Percentiles rank a stretch among this genome's conserved stretches.
These are phyloP conservation scores for Pandemis corylana DNA, from an alignment of 2,888 invertebrate genomes.

Conservation along the genomic window DNA sequence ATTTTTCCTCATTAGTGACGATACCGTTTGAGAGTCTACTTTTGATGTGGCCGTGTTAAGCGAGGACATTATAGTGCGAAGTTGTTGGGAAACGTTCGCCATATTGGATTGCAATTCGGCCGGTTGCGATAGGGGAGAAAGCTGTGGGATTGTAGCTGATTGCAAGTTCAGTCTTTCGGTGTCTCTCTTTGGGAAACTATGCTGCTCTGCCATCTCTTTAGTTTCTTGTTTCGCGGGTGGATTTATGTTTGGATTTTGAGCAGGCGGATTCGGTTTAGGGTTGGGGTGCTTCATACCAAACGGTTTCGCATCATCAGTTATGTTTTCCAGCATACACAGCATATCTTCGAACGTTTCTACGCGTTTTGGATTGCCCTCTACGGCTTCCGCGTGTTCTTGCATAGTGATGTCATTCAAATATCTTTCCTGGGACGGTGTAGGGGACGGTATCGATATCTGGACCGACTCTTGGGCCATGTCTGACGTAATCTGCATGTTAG, in stretches of 20 bases:
- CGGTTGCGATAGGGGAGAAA: slow-evolving; percentile 89
- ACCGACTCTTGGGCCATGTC: slow-evolving; percentile 87
- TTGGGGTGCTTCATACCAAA: slow-evolving; percentile 64
- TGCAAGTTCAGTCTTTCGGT: slow-evolving; percentile 70
- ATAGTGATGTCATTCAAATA: slow-evolving; percentile 87
- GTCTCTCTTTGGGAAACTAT: slow-evolving; percentile 65
- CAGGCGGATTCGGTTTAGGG: slow-evolving; percentile 52
- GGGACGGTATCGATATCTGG: slow-evolving; percentile 87
- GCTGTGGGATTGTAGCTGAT: slow-evolving; percentile 86
- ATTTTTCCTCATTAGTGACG: slow-evolving; percentile 78
- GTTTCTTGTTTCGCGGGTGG: slow-evolving; percentile 55
- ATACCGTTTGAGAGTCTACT: slow-evolving; percentile 72
- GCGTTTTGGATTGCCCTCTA: slow-evolving; percentile 83
- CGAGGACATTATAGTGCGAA: slow-evolving; percentile 88
- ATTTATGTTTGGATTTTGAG: slow-evolving; percentile 55
- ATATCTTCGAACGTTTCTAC: slow-evolving; percentile 89
- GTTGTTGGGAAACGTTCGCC: slow-evolving; percentile 89
- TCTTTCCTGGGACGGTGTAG: slow-evolving; percentile 87
- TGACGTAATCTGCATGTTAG: slow-evolving; percentile 83
- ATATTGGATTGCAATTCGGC: slow-evolving; percentile 89
- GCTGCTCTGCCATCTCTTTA: slow-evolving; percentile 66
- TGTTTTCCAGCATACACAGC: slow-evolving; percentile 88
- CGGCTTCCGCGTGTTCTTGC: slow-evolving; percentile 83
- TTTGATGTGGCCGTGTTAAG: slow-evolving; percentile 83
- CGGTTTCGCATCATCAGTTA: slow-evolving; percentile 75